Conservation (phyloP, 2,797 vertebrate genomes). For the Lacerta viridis region DNA sequence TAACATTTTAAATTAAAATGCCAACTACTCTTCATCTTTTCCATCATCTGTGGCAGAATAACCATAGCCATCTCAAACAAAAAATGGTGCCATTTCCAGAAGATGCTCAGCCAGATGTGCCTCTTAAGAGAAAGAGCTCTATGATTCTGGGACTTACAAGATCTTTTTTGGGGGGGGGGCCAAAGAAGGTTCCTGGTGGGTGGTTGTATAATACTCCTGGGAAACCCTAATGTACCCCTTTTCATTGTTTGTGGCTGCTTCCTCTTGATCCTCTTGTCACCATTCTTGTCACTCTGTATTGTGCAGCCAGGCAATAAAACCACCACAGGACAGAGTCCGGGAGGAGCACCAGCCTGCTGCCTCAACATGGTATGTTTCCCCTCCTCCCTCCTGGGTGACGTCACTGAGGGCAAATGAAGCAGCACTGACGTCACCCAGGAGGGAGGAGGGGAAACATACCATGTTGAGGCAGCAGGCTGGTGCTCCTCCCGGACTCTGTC, state of each 20-base stretch:
- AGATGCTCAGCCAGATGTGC: neutral
- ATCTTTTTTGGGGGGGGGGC: neutral
- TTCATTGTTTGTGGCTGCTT: neutral
- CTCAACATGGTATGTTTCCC: too few species aligned
- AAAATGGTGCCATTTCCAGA: slow-evolving; percentile 10
- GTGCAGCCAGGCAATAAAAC: neutral
- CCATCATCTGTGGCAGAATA: slow-evolving; percentile 1
- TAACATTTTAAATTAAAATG: slow-evolving; percentile 31
- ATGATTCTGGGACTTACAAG: neutral
- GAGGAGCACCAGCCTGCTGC: neutral
- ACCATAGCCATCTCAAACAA: slow-evolving; percentile 14
- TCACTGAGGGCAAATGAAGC: neutral
- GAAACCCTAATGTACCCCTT: neutral
- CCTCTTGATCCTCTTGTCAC: neutral
- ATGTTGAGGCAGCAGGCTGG: neutral
- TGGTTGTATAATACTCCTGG: neutral
- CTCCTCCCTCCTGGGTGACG: neutral
- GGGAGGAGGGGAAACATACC: neutral
- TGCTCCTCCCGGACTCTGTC: neutral
- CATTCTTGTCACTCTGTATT: neutral
- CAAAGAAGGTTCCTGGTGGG: neutral
- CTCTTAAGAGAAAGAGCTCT: neutral
- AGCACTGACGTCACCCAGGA: neutral
- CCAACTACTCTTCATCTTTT: slow-evolving; percentile 13
- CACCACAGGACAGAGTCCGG: neutral